phyloP scores from a whole-genome alignment of 2,888 invertebrate species.

The Campopleginae sp. region DNA sequence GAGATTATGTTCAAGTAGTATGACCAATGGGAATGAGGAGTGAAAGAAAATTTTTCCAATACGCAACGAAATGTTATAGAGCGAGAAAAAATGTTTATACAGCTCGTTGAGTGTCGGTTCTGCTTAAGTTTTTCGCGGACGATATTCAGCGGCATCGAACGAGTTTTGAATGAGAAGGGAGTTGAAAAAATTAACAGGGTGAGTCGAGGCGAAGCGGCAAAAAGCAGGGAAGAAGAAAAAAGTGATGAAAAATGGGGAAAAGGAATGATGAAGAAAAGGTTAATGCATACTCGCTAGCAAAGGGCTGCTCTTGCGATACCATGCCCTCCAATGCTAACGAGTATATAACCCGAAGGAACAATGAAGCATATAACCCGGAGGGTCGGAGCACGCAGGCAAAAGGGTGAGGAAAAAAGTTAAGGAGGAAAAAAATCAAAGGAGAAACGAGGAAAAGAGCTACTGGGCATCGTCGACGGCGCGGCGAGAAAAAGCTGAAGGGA shows the following conservation, averaged over 20 bases:
- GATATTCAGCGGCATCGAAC: neutral
- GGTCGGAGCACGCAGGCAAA: conserved; percentile 15
- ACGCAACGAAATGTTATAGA: neutral
- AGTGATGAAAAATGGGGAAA: neutral
- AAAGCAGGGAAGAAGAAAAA: neutral
- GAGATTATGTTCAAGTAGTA: neutral
- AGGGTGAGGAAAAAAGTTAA: conserved; percentile 35
- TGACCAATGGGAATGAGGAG: conserved; percentile 16
- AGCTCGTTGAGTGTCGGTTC: neutral
- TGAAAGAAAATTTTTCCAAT: neutral
- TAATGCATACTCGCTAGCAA: conserved; percentile 65
- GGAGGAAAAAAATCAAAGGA: conserved; percentile 45
- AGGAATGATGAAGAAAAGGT: conserved; percentile 24
- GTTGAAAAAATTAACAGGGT: neutral
- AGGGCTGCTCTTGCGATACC: conserved; percentile 46
- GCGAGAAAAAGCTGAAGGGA: conserved; percentile 44
- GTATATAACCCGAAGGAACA: conserved; percentile 39
- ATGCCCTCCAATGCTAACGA: conserved; percentile 54
- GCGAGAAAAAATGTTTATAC: neutral
- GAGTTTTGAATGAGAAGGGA: neutral
- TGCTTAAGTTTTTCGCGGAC: neutral
- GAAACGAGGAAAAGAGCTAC: conserved; percentile 63
- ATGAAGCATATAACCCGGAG: conserved; percentile 29
- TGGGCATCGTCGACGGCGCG: conserved; percentile 59
- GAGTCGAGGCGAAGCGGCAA: neutral